phyloP scores from a whole-genome alignment of 2,888 invertebrate species.

The Andrena haemorrhoa region DNA sequence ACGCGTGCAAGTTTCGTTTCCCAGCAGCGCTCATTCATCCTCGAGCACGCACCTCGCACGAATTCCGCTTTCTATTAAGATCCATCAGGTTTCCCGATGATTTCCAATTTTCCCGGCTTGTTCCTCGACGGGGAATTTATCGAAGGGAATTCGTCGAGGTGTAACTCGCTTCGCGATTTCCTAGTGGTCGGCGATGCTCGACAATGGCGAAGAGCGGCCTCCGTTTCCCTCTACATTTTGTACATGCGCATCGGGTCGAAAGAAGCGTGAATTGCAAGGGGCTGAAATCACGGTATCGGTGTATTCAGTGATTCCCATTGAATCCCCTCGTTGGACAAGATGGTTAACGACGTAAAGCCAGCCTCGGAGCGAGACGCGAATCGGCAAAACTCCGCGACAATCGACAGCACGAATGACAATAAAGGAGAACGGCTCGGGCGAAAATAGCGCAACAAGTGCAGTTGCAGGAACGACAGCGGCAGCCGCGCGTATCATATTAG shows the following conservation, averaged over 20 bases:
- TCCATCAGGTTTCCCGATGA: slow-evolving; percentile 40
- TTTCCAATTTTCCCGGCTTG: slow-evolving; percentile 30
- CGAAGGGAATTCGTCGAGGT: background rate
- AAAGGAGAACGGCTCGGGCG: slow-evolving; percentile 32
- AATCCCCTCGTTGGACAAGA: background rate
- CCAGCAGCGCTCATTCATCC: slow-evolving; percentile 36
- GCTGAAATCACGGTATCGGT: background rate
- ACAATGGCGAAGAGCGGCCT: background rate
- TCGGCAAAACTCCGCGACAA: slow-evolving; percentile 42
- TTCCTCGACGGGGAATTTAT: slow-evolving; percentile 25
- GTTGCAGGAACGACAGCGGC: slow-evolving; percentile 60
- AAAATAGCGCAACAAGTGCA: slow-evolving; percentile 75
- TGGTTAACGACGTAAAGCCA: slow-evolving; percentile 5
- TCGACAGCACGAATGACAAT: slow-evolving; percentile 56
- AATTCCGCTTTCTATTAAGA: slow-evolving; percentile 31
- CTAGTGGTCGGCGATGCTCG: background rate
- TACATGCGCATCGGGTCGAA: no score
- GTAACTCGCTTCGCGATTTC: slow-evolving; percentile 15
- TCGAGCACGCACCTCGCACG: slow-evolving; percentile 8
- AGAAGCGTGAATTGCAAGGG: background rate
- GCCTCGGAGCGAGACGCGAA: slow-evolving; percentile 32
- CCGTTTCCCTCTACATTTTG: no score
- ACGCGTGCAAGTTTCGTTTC: slow-evolving; percentile 39
- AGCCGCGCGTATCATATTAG: slow-evolving; percentile 63
- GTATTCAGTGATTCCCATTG: background rate